These are phyloP conservation scores for Tetheella fluctuosa DNA, from an alignment of 2,888 invertebrate genomes.

Conservation along the genomic window DNA sequence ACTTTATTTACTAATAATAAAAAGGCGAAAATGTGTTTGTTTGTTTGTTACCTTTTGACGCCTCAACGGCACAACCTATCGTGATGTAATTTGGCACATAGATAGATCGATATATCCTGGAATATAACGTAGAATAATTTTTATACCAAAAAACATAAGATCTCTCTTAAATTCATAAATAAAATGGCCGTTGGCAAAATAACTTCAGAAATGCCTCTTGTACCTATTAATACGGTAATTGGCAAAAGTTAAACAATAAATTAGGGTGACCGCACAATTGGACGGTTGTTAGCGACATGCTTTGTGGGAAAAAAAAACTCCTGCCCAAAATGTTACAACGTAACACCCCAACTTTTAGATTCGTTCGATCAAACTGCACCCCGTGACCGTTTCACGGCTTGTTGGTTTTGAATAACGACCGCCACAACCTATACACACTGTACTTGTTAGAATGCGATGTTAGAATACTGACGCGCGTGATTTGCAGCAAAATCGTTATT, in stretches of 20 bases:
- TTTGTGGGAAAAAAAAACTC: not conserved
- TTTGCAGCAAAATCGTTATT: not conserved
- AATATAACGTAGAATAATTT: too few species aligned
- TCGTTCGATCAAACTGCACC: slow-evolving; percentile 35
- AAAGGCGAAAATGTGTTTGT: too few species aligned
- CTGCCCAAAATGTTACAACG: not conserved
- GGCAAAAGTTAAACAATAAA: slow-evolving; percentile 8
- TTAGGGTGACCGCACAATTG: slow-evolving; percentile 5
- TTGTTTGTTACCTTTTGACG: too few species aligned
- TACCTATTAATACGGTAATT: not conserved
- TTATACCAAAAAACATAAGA: too few species aligned
- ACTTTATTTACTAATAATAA: too few species aligned
- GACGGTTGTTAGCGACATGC: not conserved
- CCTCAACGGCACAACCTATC: too few species aligned
- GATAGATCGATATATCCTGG: too few species aligned
- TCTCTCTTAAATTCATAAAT: too few species aligned
- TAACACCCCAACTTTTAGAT: slow-evolving; percentile 17
- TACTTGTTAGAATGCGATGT: not conserved
- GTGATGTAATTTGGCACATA: too few species aligned
- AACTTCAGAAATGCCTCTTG: not conserved
- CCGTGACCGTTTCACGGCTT: slow-evolving; percentile 36
- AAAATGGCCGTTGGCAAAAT: not conserved
- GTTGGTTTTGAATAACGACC: slow-evolving; percentile 44
- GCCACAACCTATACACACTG: slow-evolving; percentile 13
- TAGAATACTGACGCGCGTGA: not conserved